These are phyloP conservation scores for Trachymyrmex septentrionalis DNA, from an alignment of 1,140 invertebrate species.

Conservation along the genomic window DNA sequence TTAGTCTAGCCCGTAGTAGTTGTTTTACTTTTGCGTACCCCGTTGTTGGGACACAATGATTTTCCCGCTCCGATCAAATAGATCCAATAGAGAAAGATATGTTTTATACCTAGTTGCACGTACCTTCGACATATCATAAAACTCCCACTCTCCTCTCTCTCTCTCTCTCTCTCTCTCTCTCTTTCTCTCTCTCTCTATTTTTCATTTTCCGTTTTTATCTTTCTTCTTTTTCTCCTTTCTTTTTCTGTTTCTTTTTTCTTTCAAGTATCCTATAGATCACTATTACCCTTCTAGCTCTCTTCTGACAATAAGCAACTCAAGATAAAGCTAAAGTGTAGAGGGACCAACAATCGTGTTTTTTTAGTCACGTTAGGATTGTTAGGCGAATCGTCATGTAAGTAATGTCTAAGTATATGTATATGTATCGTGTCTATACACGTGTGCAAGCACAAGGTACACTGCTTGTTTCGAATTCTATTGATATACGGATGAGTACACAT, in stretches of 20 bases:
- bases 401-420: constrained; percentile 66
- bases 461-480: constrained; percentile 41
- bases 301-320: constrained; percentile 84
- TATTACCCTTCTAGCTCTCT: constrained; percentile 82
- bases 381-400: constrained; percentile 83
- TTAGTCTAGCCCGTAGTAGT: constrained; percentile 55
- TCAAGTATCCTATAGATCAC: constrained; percentile 74
- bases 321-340: constrained; percentile 87
- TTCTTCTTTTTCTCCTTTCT: not conserved
- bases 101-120: constrained; percentile 64
- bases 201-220: not conserved
- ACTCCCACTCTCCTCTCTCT: constrained; percentile 17
- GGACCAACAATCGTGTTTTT: constrained; percentile 83
- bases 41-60: not conserved
- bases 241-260: constrained; percentile 19
- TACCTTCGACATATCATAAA: constrained; percentile 27
- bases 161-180: not conserved
- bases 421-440: constrained; percentile 49
- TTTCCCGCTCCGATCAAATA: not conserved
- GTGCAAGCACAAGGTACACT: constrained; percentile 58
- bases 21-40: constrained; percentile 35
- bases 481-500: constrained; percentile 39
- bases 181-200: not conserved
- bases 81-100: constrained; percentile 46
- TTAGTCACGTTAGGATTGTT: constrained; percentile 84